Conservation (phyloP, 2,113 vertebrate species). For the Amia ocellicauda region DNA sequence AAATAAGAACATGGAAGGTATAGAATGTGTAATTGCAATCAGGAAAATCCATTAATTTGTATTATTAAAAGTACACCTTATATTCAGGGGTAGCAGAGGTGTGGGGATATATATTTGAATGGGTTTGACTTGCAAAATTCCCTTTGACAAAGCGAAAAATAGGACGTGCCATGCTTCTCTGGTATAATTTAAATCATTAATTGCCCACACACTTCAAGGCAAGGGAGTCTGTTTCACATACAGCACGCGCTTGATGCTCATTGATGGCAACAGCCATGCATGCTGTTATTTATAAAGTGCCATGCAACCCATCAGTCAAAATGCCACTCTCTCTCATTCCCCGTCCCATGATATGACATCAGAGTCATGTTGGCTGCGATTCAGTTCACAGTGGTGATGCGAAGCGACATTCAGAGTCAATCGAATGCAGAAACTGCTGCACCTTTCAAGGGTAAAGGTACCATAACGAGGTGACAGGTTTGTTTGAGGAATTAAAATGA, state of each 20-base stretch:
- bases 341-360: conserved; percentile 5
- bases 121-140: not conserved
- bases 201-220: not conserved
- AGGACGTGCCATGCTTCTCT: not conserved
- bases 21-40: too few species aligned
- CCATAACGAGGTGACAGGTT: not conserved
- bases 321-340: not conserved
- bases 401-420: not conserved
- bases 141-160: not conserved
- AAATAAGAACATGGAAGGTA: too few species aligned
- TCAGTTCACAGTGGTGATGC: not conserved
- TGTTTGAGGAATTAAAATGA: not conserved
- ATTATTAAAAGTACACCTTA: too few species aligned
- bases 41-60: too few species aligned
- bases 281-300: not conserved
- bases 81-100: too few species aligned
- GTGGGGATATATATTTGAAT: too few species aligned
- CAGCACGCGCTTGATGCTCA: not conserved
- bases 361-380: not conserved
- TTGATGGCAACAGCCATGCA: not conserved
- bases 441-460: conserved; percentile 3
- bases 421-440: not conserved
- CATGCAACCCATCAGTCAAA: not conserved
- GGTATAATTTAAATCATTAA: not conserved
- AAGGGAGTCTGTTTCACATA: not conserved